Percentiles rank a stretch among this genome's conserved stretches.
Evolutionary conservation across 2,113 vertebrate genomes (phyloP).

Genomic region (Bos javanicus): DNA sequence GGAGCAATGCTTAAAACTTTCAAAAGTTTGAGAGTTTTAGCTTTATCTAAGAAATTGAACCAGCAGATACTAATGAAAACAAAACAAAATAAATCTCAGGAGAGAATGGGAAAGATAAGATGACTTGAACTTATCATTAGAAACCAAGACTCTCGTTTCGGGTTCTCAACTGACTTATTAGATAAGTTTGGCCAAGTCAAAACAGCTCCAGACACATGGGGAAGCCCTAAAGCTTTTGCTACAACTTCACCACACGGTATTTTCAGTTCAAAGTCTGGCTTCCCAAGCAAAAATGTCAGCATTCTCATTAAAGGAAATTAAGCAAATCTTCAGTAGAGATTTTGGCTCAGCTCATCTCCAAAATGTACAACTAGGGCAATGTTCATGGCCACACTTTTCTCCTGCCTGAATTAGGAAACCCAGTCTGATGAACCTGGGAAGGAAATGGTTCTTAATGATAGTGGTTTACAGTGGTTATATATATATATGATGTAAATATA

Average conservation of each 20-base stretch:
- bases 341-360: not conserved
- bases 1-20: constrained; percentile 13
- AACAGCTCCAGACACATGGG: not conserved
- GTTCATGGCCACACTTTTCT: not conserved
- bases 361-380: not conserved
- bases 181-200: not conserved
- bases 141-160: not conserved
- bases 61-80: not conserved
- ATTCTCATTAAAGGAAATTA: constrained; percentile 10
- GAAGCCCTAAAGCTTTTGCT: not conserved
- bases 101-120: not conserved
- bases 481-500: not conserved
- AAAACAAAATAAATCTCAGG: not conserved
- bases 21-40: constrained; percentile 18
- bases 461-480: not conserved
- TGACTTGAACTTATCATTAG: not conserved
- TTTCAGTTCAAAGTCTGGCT: not conserved
- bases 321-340: not conserved
- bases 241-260: not conserved
- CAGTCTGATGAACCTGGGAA: not conserved
- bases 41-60: constrained; percentile 37
- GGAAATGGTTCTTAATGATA: not conserved
- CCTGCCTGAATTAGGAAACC: not conserved
- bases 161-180: not conserved
- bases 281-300: not conserved